Evolutionary conservation across 2,113 vertebrate genomes (phyloP).

Genomic region (Capricornis sumatraensis): DNA sequence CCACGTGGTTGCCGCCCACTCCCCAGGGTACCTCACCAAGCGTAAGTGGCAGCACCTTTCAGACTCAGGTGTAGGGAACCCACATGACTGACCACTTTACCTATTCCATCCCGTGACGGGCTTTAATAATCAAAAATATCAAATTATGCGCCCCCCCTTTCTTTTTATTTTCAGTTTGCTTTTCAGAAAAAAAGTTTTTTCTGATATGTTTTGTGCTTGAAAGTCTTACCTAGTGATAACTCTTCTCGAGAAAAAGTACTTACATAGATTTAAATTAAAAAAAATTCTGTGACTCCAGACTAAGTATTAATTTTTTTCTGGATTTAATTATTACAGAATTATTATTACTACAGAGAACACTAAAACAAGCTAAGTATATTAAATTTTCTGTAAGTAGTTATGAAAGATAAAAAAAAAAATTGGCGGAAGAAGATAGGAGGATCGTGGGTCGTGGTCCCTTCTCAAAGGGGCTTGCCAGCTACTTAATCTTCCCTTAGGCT

Average conservation of each 20-base stretch:
- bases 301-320: background rate
- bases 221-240: background rate
- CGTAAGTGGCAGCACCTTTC: constrained; percentile 57
- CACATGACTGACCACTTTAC: background rate
- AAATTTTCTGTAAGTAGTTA: background rate
- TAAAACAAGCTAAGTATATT: background rate
- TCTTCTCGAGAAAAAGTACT: background rate
- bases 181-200: background rate
- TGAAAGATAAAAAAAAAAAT: background rate
- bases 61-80: background rate
- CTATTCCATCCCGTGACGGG: background rate
- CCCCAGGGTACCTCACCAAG: constrained; percentile 72
- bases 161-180: background rate
- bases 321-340: constrained; percentile 5
- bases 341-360: background rate
- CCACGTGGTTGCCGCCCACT: constrained; percentile 77
- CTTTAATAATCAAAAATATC: background rate
- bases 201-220: background rate
- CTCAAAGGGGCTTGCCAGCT: background rate
- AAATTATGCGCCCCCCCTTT: background rate
- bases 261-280: background rate
- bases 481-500: background rate
- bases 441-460: background rate
- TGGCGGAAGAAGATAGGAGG: background rate
- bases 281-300: background rate